These are phyloP conservation scores for Congeria kusceri DNA, from an alignment of 2,888 invertebrate species.

Conservation along the genomic window DNA sequence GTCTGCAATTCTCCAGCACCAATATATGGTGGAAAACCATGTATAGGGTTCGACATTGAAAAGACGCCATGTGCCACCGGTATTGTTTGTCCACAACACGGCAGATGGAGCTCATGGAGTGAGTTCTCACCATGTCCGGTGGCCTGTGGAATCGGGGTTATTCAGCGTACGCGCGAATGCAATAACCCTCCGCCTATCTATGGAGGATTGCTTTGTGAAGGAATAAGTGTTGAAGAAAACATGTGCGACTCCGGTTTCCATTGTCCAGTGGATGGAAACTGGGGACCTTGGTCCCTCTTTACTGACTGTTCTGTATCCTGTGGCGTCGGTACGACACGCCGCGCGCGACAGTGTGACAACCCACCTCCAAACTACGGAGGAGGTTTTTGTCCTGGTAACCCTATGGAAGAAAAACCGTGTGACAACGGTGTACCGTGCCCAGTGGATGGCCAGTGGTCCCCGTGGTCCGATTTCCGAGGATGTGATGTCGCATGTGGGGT, in stretches of 20 bases:
- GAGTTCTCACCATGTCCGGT: slow-evolving; percentile 39
- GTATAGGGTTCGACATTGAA: slow-evolving; percentile 37
- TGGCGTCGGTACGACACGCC: slow-evolving; percentile 39
- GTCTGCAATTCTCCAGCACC: slow-evolving; percentile 50
- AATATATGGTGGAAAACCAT: slow-evolving; percentile 48
- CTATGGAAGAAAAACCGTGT: slow-evolving; percentile 36
- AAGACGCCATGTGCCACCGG: slow-evolving; percentile 42
- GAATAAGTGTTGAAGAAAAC: slow-evolving; percentile 27
- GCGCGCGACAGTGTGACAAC: slow-evolving; percentile 49
- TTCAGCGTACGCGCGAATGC: slow-evolving; percentile 38
- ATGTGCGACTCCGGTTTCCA: slow-evolving; percentile 41
- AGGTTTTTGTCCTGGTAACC: slow-evolving; percentile 45
- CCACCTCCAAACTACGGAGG: slow-evolving; percentile 56
- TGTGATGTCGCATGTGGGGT: slow-evolving; percentile 55
- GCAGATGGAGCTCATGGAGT: slow-evolving; percentile 50
- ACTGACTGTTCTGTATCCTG: slow-evolving; percentile 55
- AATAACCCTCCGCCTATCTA: slow-evolving; percentile 47
- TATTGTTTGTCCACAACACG: slow-evolving; percentile 44
- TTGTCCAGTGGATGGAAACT: slow-evolving; percentile 62
- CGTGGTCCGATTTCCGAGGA: slow-evolving; percentile 36
- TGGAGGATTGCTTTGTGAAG: slow-evolving; percentile 50
- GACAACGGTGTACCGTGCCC: slow-evolving; percentile 41
- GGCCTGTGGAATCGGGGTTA: slow-evolving; percentile 52
- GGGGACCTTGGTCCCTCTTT: slow-evolving; percentile 53
- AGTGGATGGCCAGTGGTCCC: slow-evolving; percentile 55